Conservation (phyloP, 2,113 vertebrate species). For the Scomber scombrus region DNA sequence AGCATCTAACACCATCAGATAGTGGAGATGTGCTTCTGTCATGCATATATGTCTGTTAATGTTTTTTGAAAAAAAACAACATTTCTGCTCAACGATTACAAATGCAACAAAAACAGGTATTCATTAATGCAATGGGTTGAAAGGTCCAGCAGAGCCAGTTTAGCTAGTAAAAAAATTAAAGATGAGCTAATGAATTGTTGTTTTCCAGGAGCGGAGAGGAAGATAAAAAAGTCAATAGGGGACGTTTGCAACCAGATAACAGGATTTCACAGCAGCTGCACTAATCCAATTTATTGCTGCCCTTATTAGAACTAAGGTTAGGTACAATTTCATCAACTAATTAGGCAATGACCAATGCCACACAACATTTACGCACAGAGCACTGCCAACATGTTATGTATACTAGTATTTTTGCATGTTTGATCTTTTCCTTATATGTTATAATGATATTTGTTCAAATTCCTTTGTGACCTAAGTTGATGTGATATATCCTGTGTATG, state of each 20-base stretch:
- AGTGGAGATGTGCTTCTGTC: conserved; percentile 26
- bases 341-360: conserved; percentile 32
- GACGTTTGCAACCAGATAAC: conserved; percentile 66
- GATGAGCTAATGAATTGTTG: conserved; percentile 49
- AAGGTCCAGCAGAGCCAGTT: conserved; percentile 13
- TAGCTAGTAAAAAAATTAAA: conserved; percentile 7
- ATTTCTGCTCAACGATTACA: background rate
- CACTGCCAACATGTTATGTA: background rate
- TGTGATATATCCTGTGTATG: background rate
- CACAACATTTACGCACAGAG: conserved; percentile 5
- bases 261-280: conserved; percentile 68
- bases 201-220: conserved; percentile 34
- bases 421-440: conserved; percentile 15
- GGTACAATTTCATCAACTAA: conserved; percentile 60
- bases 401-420: background rate
- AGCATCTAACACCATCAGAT: conserved; percentile 69
- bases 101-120: background rate
- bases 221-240: conserved; percentile 44
- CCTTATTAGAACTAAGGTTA: conserved; percentile 45
- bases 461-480: background rate
- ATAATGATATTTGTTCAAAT: background rate
- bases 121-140: conserved; percentile 11
- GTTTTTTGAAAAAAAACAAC: background rate
- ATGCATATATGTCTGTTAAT: conserved; percentile 4
- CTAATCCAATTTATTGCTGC: conserved; percentile 69